These are phyloP conservation scores for Pseudomyrmex flavicornis DNA, from an alignment of 1,140 invertebrate species.

Conservation along the genomic window DNA sequence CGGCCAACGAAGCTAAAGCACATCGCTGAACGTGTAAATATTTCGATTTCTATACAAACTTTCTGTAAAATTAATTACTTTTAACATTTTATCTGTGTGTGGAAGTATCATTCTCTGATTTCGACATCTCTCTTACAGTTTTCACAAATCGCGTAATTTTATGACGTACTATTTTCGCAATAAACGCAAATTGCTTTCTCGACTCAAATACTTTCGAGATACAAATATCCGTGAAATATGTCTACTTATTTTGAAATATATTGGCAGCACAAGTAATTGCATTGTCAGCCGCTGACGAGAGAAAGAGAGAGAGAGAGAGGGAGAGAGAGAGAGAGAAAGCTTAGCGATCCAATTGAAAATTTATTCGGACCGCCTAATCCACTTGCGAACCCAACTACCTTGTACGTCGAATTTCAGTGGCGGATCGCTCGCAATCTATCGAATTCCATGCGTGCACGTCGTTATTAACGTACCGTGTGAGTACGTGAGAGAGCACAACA, in stretches of 20 bases:
- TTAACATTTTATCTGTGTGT: too few species aligned
- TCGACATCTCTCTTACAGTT: too few species aligned
- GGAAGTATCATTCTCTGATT: too few species aligned
- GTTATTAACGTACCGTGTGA: constrained; percentile 57
- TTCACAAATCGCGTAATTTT: too few species aligned
- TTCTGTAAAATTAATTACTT: too few species aligned
- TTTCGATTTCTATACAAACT: too few species aligned
- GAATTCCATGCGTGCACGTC: constrained; percentile 58
- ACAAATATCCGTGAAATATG: neutral
- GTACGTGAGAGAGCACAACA: constrained; percentile 36
- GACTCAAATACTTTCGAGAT: neutral
- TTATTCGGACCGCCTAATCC: constrained; percentile 50
- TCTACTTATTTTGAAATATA: constrained; percentile 34
- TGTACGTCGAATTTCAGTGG: constrained; percentile 56
- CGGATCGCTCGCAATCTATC: constrained; percentile 56
- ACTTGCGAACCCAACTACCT: constrained; percentile 38
- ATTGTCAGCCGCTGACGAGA: neutral
- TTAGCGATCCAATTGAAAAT: constrained; percentile 48
- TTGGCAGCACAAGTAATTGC: neutral
- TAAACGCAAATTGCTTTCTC: neutral
- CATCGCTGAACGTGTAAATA: too few species aligned
- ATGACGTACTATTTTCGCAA: neutral
- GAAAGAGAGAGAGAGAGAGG: too few species aligned
- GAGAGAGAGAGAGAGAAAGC: neutral
- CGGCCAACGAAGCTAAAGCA: neutral